A percentile compares a stretch with the other conserved stretches of the same genome.
Conservation (phyloP, 2,797 vertebrate genomes). For the Anniella stebbinsi region DNA sequence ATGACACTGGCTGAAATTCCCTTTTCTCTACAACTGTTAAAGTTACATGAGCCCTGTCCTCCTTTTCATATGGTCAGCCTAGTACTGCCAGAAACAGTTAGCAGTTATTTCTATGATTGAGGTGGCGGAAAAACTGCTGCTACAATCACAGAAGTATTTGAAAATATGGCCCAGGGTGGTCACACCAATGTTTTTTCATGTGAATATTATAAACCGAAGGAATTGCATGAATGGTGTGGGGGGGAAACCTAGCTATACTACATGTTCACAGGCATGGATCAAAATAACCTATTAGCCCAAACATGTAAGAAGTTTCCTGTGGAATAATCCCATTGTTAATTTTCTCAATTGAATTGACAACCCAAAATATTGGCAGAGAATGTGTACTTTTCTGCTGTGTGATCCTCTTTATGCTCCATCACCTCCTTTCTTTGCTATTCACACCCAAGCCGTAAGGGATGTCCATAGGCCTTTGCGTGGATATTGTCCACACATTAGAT, state of each 20-base stretch:
- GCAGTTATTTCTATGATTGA: neutral
- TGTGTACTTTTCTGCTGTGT: neutral
- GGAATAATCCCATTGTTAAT: no score
- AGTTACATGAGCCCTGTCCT: no score
- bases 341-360: no score
- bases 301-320: neutral
- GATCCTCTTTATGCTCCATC: neutral
- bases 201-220: neutral
- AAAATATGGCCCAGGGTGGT: no score
- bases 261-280: neutral
- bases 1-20: no score
- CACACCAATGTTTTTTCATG: no score
- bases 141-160: neutral
- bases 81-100: neutral
- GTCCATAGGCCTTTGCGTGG: neutral
- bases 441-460: neutral
- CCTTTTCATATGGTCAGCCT: no score
- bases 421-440: neutral
- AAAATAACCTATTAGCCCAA: neutral
- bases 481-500: neutral
- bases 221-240: neutral
- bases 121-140: neutral
- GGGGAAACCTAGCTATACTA: neutral
- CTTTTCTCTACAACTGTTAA: no score
- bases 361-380: no score